Evolutionary conservation across 2,797 vertebrate species (phyloP).

Genomic region (Acropternis orthonyx): DNA sequence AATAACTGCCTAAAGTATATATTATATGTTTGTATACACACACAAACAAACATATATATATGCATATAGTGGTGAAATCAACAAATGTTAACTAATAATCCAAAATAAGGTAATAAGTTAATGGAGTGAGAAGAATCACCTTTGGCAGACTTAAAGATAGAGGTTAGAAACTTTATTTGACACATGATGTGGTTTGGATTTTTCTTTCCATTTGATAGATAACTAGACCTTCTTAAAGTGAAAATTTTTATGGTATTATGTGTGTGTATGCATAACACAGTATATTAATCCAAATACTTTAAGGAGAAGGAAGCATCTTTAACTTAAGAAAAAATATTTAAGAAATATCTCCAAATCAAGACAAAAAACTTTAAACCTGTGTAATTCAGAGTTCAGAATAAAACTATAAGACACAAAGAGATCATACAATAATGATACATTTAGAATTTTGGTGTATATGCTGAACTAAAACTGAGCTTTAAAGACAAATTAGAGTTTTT

Average conservation of each 20-base stretch:
- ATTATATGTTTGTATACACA: neutral
- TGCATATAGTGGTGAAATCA: neutral
- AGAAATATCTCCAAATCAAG: neutral
- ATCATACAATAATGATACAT: neutral
- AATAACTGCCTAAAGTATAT: neutral
- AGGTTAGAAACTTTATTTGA: neutral
- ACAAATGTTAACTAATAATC: neutral
- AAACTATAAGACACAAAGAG: neutral
- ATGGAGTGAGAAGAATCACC: neutral
- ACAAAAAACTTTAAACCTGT: neutral
- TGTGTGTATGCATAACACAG: neutral
- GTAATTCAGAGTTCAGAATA: neutral
- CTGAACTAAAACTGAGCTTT: neutral
- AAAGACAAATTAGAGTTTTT: neutral
- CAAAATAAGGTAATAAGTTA: neutral
- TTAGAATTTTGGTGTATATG: neutral
- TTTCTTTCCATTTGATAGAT: neutral
- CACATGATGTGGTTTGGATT: rapidly evolving
- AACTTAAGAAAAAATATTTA: neutral
- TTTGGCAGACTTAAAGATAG: neutral
- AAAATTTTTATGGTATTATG: neutral
- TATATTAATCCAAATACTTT: neutral
- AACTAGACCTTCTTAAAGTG: neutral
- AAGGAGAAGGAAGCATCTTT: neutral
- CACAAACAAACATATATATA: rapidly evolving